Evolutionary conservation across 2,113 vertebrate genomes (phyloP).

Genomic region (Mobula birostris): DNA sequence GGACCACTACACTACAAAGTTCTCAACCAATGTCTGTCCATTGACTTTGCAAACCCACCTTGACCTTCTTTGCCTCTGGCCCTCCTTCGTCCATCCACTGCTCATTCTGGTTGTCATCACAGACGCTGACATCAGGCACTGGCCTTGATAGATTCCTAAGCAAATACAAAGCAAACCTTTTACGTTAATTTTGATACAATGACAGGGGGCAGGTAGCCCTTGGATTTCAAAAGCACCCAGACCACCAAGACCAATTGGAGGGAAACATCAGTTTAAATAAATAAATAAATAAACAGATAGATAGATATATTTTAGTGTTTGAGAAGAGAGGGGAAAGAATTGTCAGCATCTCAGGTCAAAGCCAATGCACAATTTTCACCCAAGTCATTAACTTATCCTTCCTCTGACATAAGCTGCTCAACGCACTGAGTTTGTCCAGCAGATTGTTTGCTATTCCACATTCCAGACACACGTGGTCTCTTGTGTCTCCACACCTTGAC

Average conservation of each 20-base stretch:
- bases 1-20: background rate
- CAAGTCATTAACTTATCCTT: too few species aligned
- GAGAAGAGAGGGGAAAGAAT: too few species aligned
- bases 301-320: too few species aligned
- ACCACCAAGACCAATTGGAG: background rate
- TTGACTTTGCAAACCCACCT: conserved; percentile 45
- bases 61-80: conserved; percentile 54
- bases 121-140: conserved; percentile 51
- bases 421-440: too few species aligned
- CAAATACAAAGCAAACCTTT: background rate
- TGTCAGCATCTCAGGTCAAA: too few species aligned
- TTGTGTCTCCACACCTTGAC: too few species aligned
- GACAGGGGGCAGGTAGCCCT: background rate
- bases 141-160: conserved; percentile 59
- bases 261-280: background rate
- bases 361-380: too few species aligned
- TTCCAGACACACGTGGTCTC: too few species aligned
- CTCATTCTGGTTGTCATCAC: conserved; percentile 57
- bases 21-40: background rate
- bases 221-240: background rate
- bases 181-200: background rate
- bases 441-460: too few species aligned
- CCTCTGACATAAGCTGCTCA: too few species aligned
- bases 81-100: conserved; percentile 63
- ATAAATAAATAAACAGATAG: too few species aligned